Conservation (phyloP, 23 tunicate genomes). For the Halocynthia aurantium region DNA sequence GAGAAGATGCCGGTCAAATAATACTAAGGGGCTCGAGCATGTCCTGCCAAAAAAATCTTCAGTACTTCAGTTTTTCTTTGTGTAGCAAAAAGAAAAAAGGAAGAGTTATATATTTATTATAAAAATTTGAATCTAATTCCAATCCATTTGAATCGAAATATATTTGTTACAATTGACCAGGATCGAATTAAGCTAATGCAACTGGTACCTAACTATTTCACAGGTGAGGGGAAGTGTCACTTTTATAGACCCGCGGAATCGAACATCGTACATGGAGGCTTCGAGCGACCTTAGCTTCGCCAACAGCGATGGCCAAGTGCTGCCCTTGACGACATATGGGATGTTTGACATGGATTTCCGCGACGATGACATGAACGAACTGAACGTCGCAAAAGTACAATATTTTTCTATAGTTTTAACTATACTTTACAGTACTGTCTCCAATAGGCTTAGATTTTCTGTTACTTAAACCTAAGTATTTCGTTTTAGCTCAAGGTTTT, state of each 20-base stretch:
- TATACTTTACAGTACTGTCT: neutral
- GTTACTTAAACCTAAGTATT: no score
- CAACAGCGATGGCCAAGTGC: constrained; percentile 11
- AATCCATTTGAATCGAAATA: no score
- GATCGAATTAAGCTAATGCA: no score
- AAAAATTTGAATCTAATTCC: no score
- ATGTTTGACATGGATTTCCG: constrained; percentile 74
- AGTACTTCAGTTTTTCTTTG: no score
- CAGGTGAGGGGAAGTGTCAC: constrained; percentile 45
- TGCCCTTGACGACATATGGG: constrained; percentile 48
- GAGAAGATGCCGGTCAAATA: no score
- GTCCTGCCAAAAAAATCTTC: no score
- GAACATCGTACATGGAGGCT: constrained; percentile 38
- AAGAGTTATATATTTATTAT: no score
- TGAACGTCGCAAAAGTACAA: constrained; percentile 57
- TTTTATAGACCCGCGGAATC: constrained; percentile 64
- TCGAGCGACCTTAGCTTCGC: constrained; percentile 41
- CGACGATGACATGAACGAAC: constrained; percentile 15
- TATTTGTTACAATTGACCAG: no score
- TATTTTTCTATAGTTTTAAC: neutral
- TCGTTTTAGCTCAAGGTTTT: no score
- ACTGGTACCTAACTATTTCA: neutral
- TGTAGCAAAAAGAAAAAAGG: no score
- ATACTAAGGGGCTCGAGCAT: no score
- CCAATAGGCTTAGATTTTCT: neutral